Percentiles rank a stretch among this genome's conserved stretches.
These are phyloP conservation scores for Heliconius ismenius DNA, from an alignment of 2,888 invertebrate species.

Conservation along the genomic window DNA sequence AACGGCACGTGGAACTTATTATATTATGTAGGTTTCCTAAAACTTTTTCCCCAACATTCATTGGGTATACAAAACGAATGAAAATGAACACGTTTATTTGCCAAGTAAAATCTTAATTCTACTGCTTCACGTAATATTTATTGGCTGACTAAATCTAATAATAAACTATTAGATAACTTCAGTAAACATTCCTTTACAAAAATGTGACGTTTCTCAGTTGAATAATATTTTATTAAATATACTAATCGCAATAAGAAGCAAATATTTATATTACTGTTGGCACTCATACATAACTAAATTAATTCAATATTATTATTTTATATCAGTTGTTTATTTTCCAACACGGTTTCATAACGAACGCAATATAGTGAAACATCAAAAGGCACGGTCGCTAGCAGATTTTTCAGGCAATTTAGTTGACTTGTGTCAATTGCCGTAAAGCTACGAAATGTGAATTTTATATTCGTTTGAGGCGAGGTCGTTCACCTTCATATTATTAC, in stretches of 20 bases:
- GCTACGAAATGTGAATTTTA: conserved; percentile 27
- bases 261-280: conserved; percentile 1
- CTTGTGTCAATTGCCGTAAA: conserved; percentile 30
- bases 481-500: conserved; percentile 11
- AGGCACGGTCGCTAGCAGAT: conserved; percentile 3
- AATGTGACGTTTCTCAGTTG: not conserved
- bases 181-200: conserved; percentile 9
- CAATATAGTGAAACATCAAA: conserved; percentile 24
- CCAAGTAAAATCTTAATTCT: not conserved
- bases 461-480: conserved; percentile 26
- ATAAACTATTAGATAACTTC: conserved; percentile 2
- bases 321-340: not conserved
- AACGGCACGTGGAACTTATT: conserved; percentile 72
- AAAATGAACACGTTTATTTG: conserved; percentile 2
- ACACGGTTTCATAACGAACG: conserved; percentile 20
- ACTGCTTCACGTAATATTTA: not conserved
- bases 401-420: conserved; percentile 25
- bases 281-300: not conserved
- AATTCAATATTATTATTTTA: not conserved
- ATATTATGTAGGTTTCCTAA: conserved; percentile 52
- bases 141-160: not conserved
- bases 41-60: conserved; percentile 45
- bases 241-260: conserved; percentile 9
- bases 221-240: not conserved
- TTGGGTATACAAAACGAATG: conserved; percentile 13